Base-by-base conservation (phyloP, 2,888 invertebrate species). In the Branchinecta sandiegonensis region DNA sequence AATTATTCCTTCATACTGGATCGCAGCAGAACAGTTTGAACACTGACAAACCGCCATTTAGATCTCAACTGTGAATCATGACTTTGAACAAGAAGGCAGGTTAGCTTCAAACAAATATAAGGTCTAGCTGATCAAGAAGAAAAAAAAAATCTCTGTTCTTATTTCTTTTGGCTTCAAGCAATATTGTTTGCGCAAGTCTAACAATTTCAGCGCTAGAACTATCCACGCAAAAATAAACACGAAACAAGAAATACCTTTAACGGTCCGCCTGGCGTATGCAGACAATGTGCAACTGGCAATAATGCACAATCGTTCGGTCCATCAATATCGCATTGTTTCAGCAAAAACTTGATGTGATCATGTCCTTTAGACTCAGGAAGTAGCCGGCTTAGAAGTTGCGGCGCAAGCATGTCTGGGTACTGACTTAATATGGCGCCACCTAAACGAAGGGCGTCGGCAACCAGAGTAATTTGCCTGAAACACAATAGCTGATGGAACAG, bases 241-340 rank as follows among this genome's bases (percentile, higher is more conserved):
- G 23, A 37, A 37, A 4, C 37, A 37, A 5, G 37, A 37, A 46
- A 23, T 77, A 90, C 91, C 82, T 97, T 96, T 8, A 97, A 80
- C 0, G 97, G 97, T 2, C 97, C 97, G 65, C 97, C 97, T n/a
- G 97, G 97, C 1, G 97, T 96, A 76, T 97, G 96, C 71, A 96
- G 81, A 75, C 95, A 96, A 77, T 97, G 96, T 78, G 94, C 94
- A 0, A 91, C 84, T 0, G 97, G 96, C 73, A 95, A 82, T 67
- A 97, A 78, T 0, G 95, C 89, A 74, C 94, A 95, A 75, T 95
- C 87, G 66, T 85, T 84, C 48, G 90, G 87, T 0, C 96, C 96
- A 75, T 89, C 87, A 23, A 83, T 83, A 77, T 96, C 94, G 76
- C 96, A 97, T 74, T 95, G 94, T 69, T 87, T 84, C 65, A 99